Evolutionary conservation across 1,140 invertebrate species (phyloP), one percentile per base, ranked within the genome.

Genomic region (Caenorhabditis brenneri): DNA sequence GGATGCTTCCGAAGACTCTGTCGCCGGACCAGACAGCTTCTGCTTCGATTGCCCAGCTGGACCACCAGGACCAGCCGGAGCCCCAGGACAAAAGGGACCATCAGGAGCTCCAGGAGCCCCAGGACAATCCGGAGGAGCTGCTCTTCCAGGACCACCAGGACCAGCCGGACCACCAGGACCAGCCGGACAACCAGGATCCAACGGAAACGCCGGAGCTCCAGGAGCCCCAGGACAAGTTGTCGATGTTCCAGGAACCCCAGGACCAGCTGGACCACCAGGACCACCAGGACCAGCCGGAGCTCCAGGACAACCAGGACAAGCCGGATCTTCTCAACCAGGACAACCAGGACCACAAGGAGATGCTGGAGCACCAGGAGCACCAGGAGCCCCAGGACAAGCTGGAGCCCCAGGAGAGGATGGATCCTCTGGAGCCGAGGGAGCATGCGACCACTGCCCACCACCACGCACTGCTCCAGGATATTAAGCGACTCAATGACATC

Each of bases 281-380:
- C 36, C 84, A 79, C 80, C 85, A 36, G 84, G 85, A 46, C 79
- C 74, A 49, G 84, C 85, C 24, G 85, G 85, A 33, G 42, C 80
- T 6, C 84, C 86, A 78, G 86, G 86, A 81, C 48, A 49, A 53
- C 74, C 81, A 55, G 85, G 84, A 85, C 60, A 84, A 39, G 69
- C 60, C 31, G 85, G 65, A 74, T 22, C 19, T n/a, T 74, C 65
- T 24, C 48, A 65, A 48, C 85, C 74, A 69, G 85, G 85, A 84
- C 29, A 27, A 24, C 84, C 84, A 69, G 84, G 84, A 82, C 60
- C 81, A 53, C 88, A 87, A 33, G 87, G 88, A 36, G 87, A 86
- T 53, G 88, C 88, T 83, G 86, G 86, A 33, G 82, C 88, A 46
- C 88, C 85, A 51, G 84, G 88, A 58, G 80, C 87, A 22, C 82